phyloP scores from a whole-genome alignment of 2,888 invertebrate genomes.

The Macropis europaea region DNA sequence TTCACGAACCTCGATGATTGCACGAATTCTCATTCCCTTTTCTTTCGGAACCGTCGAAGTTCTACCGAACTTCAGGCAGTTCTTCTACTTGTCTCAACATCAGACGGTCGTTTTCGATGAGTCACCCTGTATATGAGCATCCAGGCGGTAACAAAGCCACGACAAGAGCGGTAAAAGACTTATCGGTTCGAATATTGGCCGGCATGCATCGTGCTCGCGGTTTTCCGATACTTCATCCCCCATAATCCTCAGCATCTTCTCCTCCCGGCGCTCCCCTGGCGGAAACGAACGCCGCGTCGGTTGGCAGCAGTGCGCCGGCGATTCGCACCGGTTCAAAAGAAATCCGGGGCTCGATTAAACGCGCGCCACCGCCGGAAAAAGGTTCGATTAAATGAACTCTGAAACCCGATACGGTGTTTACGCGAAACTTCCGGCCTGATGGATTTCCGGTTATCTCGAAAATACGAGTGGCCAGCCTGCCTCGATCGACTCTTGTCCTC shows the following conservation, averaged over 20 bases:
- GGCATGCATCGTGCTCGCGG: constrained; percentile 52
- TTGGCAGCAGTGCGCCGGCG: not conserved
- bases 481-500: not conserved
- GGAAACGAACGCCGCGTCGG: too few relatives aligned
- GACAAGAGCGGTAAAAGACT: constrained; percentile 39
- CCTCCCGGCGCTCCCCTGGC: too few relatives aligned
- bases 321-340: constrained; percentile 1
- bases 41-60: too few relatives aligned
- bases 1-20: too few relatives aligned
- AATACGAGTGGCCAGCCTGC: not conserved
- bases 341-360: constrained; percentile 24
- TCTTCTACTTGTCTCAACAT: too few relatives aligned
- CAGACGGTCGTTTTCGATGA: too few relatives aligned
- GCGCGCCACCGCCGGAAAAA: not conserved
- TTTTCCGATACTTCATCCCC: constrained; percentile 64
- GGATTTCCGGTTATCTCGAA: not conserved
- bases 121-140: too few relatives aligned
- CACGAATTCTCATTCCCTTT: too few relatives aligned
- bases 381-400: constrained; percentile 18
- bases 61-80: too few relatives aligned
- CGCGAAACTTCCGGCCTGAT: constrained; percentile 8
- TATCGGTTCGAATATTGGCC: constrained; percentile 63
- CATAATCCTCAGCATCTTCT: constrained; percentile 11
- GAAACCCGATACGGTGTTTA: constrained; percentile 7
- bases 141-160: constrained; percentile 10